These are phyloP conservation scores for Danaus chrysippus DNA, from an alignment of 2,888 invertebrate species.

Conservation along the genomic window DNA sequence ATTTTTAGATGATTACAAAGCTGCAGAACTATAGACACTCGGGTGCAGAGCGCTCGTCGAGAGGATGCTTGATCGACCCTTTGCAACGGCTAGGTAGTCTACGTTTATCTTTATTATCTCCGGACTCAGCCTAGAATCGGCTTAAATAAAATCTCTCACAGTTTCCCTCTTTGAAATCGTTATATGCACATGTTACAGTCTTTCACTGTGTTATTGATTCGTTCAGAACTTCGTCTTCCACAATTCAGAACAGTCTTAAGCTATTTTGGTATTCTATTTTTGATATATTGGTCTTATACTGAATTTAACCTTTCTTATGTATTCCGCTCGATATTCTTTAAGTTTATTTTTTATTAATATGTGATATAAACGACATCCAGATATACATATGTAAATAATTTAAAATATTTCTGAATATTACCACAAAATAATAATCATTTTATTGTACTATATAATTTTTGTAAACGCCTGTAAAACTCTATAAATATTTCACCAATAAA, in stretches of 20 bases:
- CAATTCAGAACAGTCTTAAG: neutral
- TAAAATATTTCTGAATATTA: too few relatives aligned
- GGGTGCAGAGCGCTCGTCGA: conserved; percentile 61
- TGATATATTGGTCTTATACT: neutral
- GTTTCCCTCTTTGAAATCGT: neutral
- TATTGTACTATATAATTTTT: too few relatives aligned
- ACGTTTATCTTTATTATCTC: conserved; percentile 25
- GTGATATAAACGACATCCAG: too few relatives aligned
- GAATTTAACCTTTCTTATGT: too few relatives aligned
- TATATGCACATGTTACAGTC: neutral
- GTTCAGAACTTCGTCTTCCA: neutral
- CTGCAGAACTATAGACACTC: conserved; percentile 49
- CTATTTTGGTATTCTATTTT: neutral
- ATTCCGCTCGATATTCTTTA: too few relatives aligned
- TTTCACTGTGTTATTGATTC: neutral
- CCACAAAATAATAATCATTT: too few relatives aligned
- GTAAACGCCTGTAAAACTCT: too few relatives aligned
- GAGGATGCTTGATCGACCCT: conserved; percentile 64
- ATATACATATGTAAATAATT: too few relatives aligned
- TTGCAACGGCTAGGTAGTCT: conserved; percentile 20
- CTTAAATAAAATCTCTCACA: conserved; percentile 4
- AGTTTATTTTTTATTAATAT: too few relatives aligned
- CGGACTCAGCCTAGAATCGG: conserved; percentile 17
- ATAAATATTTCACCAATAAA: too few relatives aligned
- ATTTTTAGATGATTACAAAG: conserved; percentile 50